A percentile compares a stretch with the other conserved stretches of the same genome.
Evolutionary conservation across 1,140 invertebrate species (phyloP).

Genomic region (Neodiprion fabricii): DNA sequence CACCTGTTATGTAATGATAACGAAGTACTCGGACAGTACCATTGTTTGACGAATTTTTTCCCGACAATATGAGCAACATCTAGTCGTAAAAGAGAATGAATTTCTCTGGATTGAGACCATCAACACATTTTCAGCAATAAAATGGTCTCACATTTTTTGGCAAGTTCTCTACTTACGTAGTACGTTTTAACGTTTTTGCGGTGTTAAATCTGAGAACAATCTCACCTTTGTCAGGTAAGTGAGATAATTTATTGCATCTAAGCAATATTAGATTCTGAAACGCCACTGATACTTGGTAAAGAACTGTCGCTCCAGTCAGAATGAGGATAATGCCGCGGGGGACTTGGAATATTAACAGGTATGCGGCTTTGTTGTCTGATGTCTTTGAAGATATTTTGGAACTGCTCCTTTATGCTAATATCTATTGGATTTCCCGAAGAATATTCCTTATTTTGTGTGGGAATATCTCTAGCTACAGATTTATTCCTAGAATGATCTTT

Average conservation of each 20-base stretch:
- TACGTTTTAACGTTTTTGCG: too few relatives aligned
- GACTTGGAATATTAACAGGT: constrained; percentile 40
- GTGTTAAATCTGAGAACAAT: too few relatives aligned
- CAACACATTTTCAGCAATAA: background rate
- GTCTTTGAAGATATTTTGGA: constrained; percentile 38
- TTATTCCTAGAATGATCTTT: background rate
- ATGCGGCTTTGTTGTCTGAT: constrained; percentile 34
- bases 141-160: too few relatives aligned
- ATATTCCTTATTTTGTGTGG: constrained; percentile 3
- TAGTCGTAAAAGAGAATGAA: background rate
- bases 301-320: constrained; percentile 47
- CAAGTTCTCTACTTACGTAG: too few relatives aligned
- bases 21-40: background rate
- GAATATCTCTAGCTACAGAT: background rate
- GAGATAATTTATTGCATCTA: background rate
- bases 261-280: constrained; percentile 26
- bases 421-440: constrained; percentile 22
- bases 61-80: background rate
- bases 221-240: too few relatives aligned
- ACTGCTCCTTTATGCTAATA: constrained; percentile 31
- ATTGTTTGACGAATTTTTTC: background rate
- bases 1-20: background rate
- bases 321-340: constrained; percentile 37
- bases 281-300: constrained; percentile 38
- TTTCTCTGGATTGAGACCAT: background rate